These are phyloP conservation scores for Teinopalpus imperialis DNA, from an alignment of 2,888 invertebrate species.

Conservation along the genomic window DNA sequence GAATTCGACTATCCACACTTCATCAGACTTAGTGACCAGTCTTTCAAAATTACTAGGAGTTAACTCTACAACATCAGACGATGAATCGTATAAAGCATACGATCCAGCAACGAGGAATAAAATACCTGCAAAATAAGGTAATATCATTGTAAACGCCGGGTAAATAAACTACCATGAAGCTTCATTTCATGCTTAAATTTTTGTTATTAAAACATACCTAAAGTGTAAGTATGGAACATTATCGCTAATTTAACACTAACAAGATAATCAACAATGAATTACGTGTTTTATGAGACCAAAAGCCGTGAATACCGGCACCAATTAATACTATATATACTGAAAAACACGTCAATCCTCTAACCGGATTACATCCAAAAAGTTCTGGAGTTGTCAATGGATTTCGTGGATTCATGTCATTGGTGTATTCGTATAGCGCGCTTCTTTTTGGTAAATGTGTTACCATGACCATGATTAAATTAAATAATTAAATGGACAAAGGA, in stretches of 20 bases:
- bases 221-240: slow-evolving; percentile 56
- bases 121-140: slow-evolving; percentile 55
- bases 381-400: slow-evolving; percentile 67
- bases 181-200: slow-evolving; percentile 43
- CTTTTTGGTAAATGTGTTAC: slow-evolving; percentile 12
- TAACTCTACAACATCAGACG: slow-evolving; percentile 91
- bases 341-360: slow-evolving; percentile 67
- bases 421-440: slow-evolving; percentile 42
- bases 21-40: slow-evolving; percentile 90
- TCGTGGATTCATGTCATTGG: slow-evolving; percentile 69
- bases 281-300: slow-evolving; percentile 35
- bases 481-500: too few species aligned
- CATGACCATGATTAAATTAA: neutral
- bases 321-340: slow-evolving; percentile 32
- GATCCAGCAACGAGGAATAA: slow-evolving; percentile 58
- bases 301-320: slow-evolving; percentile 36
- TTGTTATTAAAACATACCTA: slow-evolving; percentile 67
- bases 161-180: slow-evolving; percentile 35
- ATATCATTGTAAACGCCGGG: slow-evolving; percentile 40
- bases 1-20: slow-evolving; percentile 97
- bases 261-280: slow-evolving; percentile 32
- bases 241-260: slow-evolving; percentile 44
- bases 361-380: slow-evolving; percentile 33
- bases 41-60: slow-evolving; percentile 94
- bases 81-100: slow-evolving; percentile 83